These are phyloP conservation scores for Prosopocoilus inquinatus DNA, from an alignment of 2,888 invertebrate species.

Conservation along the genomic window DNA sequence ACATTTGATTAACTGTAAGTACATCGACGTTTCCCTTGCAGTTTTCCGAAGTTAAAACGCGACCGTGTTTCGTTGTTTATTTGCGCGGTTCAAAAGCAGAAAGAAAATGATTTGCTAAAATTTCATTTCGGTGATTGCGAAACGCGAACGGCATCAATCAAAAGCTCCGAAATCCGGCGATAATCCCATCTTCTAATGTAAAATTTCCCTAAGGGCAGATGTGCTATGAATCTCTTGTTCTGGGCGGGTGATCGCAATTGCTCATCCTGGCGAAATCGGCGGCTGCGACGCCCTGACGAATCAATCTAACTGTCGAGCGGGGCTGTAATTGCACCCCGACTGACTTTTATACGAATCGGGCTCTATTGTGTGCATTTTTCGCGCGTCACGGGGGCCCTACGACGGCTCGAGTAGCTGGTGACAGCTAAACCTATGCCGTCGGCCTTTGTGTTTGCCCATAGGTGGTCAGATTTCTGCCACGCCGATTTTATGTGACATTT, in stretches of 20 bases:
- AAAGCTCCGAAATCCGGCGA: slow-evolving; percentile 13
- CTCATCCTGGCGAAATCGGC: slow-evolving; percentile 18
- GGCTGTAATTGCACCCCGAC: slow-evolving; percentile 25
- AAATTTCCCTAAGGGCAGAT: slow-evolving; percentile 25
- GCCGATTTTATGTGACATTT: slow-evolving; percentile 28
- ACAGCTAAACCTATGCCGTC: slow-evolving; percentile 21
- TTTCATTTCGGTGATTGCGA: background rate
- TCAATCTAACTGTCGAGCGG: slow-evolving; percentile 17
- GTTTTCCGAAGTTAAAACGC: too few relatives aligned
- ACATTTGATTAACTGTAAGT: too few relatives aligned
- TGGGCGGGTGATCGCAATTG: slow-evolving; percentile 18
- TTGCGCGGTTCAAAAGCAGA: too few relatives aligned
- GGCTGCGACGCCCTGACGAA: slow-evolving; percentile 18
- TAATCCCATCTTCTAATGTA: slow-evolving; percentile 24
- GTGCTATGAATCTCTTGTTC: slow-evolving; percentile 16
- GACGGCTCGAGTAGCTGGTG: slow-evolving; percentile 17
- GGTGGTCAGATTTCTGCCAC: slow-evolving; percentile 29
- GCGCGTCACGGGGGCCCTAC: slow-evolving; percentile 19
- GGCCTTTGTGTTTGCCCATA: slow-evolving; percentile 25
- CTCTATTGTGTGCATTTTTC: slow-evolving; percentile 25
- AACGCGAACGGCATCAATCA: slow-evolving; percentile 11
- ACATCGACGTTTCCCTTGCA: too few relatives aligned
- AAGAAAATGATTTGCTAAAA: too few relatives aligned
- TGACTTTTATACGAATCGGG: slow-evolving; percentile 26
- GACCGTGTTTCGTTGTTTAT: too few relatives aligned